Conservation (phyloP, 1,140 invertebrate genomes). For the Platorchestia sp. region DNA sequence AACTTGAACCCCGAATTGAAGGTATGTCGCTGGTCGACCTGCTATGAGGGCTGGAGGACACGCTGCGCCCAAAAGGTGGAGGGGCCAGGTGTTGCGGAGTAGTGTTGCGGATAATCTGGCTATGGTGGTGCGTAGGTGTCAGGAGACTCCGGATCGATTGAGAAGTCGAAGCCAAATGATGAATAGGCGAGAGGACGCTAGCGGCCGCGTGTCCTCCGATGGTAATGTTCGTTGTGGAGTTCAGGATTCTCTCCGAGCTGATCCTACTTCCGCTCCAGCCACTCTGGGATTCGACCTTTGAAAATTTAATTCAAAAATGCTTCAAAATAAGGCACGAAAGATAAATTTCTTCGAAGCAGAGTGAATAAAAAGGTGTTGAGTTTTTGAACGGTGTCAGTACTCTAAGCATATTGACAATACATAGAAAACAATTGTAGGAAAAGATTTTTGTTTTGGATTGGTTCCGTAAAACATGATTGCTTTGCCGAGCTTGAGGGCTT, state of each 20-base stretch:
- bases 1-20: slow-evolving; percentile 16
- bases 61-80: slow-evolving; percentile 35
- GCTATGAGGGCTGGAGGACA: slow-evolving; percentile 21
- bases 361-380: neutral
- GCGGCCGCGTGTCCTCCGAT: neutral
- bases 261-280: slow-evolving; percentile 35
- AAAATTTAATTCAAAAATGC: neutral
- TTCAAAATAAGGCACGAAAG: neutral
- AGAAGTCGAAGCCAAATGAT: slow-evolving; percentile 46
- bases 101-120: slow-evolving; percentile 24
- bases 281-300: slow-evolving; percentile 23
- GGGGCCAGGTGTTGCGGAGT: slow-evolving; percentile 16
- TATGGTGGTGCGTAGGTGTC: slow-evolving; percentile 38
- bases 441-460: too few species aligned
- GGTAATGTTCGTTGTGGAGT: neutral
- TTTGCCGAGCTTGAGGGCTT: too few species aligned
- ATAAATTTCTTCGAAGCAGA: neutral
- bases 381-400: neutral
- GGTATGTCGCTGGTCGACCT: slow-evolving; percentile 33
- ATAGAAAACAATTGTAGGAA: too few species aligned
- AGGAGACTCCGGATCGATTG: slow-evolving; percentile 32
- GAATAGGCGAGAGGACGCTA: slow-evolving; percentile 21
- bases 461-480: too few species aligned
- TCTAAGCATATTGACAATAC: neutral
- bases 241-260: slow-evolving; percentile 29